Base-by-base conservation (phyloP, 2,113 vertebrate genomes). In the Tichodroma muraria region DNA sequence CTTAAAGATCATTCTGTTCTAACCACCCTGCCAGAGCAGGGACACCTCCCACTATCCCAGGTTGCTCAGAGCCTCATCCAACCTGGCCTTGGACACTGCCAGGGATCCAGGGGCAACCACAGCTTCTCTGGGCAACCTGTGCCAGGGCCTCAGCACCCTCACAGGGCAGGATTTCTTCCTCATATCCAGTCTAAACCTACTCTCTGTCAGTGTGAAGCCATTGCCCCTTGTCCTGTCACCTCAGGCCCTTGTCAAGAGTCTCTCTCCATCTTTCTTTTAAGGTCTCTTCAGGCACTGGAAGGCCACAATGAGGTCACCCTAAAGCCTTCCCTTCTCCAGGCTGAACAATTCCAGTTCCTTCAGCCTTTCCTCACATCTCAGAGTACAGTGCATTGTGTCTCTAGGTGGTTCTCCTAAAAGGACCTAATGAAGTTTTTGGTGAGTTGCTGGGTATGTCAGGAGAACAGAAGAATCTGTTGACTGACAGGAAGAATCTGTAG, bases 171-270 rank as follows among this genome's bases (percentile, higher is more conserved):
- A 45, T 64, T 54, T 37, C 33, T 33, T 38, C 18, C 11, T 2
- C 0, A 28, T 28, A 57, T 16, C 18, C 35, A 5, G 11, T 16
- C 35, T 57, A 33, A 57, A 0, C 17, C 27, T 35, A 0, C 49
- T 22, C 30, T 64, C 42, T 64, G 35, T 50, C 35, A 80, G 5
- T 42, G 5, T 57, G 31, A 15, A 37, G 25, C 42, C 76, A 72
- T 37, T 80, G 0, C 8, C 35, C 22, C 50, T 23, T 33, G 11
- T 23, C 15, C 76, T 72, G 35, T 65, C 35, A 50, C 17, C 23
- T 10, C 44, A 65, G 35, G 12, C 37, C 35, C 47, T 63, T 40
- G 56, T 9, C 18, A 57, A 35, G 28, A 23, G 52, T 44, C 52
- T 59, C 44, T 45, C 35, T 57, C 50, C 60, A 57, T 11, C 60